Percentiles rank a stretch among this genome's conserved stretches.
Conservation (phyloP, 2,113 vertebrate genomes). For the Siphamia tubifer region DNA sequence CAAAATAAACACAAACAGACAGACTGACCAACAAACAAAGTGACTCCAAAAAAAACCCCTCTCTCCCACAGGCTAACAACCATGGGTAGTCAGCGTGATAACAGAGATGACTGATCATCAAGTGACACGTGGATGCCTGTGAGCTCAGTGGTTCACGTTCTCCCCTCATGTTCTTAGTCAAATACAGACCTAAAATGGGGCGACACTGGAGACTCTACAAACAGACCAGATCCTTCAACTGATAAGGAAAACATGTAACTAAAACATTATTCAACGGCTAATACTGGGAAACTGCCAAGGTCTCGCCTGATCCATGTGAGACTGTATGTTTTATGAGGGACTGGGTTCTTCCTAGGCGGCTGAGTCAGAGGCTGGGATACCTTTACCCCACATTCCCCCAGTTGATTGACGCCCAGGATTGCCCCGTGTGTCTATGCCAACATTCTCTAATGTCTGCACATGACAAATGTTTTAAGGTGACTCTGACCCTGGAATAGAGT, state of each 20-base stretch:
- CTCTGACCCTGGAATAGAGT: background rate
- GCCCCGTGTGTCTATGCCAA: background rate
- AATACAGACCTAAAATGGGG: constrained; percentile 42
- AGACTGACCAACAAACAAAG: too few species aligned
- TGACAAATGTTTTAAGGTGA: background rate
- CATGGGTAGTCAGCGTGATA: too few species aligned
- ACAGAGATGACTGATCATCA: too few species aligned
- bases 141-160: background rate
- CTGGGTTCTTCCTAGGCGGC: background rate
- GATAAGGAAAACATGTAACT: background rate
- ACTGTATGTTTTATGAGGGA: background rate
- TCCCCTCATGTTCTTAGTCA: constrained; percentile 35
- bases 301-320: background rate
- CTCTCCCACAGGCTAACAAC: too few species aligned
- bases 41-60: background rate
- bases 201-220: background rate
- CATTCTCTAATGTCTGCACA: background rate
- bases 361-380: background rate
- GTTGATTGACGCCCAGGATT: background rate
- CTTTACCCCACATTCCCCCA: constrained; percentile 61
- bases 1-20: too few species aligned
- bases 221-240: background rate
- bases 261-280: background rate
- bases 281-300: background rate
- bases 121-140: constrained; percentile 9